phyloP scores from a whole-genome alignment of 1,140 invertebrate species.

The Penaeus japonicus region DNA sequence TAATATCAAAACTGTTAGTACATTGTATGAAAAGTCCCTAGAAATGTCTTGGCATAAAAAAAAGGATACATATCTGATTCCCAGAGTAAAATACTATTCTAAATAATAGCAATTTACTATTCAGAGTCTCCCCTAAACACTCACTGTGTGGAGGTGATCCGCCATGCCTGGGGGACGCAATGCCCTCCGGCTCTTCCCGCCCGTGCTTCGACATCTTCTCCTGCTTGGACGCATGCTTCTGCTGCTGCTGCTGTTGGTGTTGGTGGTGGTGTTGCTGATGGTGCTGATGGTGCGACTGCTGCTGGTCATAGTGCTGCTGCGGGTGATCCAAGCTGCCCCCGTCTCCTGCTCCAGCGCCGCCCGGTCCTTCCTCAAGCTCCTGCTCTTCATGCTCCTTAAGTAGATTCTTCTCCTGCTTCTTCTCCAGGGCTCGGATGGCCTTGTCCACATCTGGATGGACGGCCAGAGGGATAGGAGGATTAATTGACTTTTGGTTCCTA shows the following conservation, averaged over 20 bases:
- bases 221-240: not conserved
- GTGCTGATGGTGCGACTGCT: not conserved
- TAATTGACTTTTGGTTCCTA: constrained; percentile 26
- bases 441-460: constrained; percentile 49
- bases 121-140: not conserved
- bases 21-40: not conserved
- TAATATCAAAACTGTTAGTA: not conserved
- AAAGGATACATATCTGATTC: no score
- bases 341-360: not conserved
- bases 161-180: not conserved
- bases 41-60: no score
- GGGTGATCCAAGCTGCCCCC: not conserved
- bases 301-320: not conserved
- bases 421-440: constrained; percentile 34
- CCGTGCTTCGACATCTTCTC: not conserved
- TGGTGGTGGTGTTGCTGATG: not conserved
- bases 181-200: not conserved
- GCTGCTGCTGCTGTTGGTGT: not conserved
- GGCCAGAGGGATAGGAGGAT: constrained; percentile 41
- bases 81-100: no score
- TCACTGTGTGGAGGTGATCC: constrained; percentile 24
- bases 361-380: not conserved
- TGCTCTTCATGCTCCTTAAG: constrained; percentile 9
- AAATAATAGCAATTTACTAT: no score
- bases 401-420: constrained; percentile 35